A percentile compares a stretch with the other conserved stretches of the same genome.
Conservation (phyloP, 2,113 vertebrate species). For the Cacatua alba region DNA sequence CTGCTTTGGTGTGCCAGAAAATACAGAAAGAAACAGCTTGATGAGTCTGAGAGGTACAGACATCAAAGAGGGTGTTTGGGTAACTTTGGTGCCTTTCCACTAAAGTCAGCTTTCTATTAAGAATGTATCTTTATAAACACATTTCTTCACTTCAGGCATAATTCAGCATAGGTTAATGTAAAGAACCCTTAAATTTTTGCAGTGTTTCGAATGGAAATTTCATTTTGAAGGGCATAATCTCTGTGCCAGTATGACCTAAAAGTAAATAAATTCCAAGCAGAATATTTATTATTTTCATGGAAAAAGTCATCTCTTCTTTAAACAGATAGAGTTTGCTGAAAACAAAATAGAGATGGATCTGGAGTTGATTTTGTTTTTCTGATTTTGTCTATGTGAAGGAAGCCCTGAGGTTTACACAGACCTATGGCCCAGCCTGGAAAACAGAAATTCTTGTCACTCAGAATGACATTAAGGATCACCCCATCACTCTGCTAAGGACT, state of each 20-base stretch:
- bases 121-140: neutral
- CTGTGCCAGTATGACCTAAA: conserved; percentile 17
- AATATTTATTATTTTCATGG: conserved; percentile 49
- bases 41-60: neutral
- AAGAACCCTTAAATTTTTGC: conserved; percentile 9
- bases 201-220: conserved; percentile 42
- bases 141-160: neutral
- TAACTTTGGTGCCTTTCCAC: neutral
- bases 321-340: neutral
- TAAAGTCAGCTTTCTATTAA: neutral
- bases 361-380: conserved; percentile 17
- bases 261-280: conserved; percentile 50
- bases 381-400: conserved; percentile 26
- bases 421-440: conserved; percentile 6
- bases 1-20: conserved; percentile 13
- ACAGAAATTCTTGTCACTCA: conserved; percentile 41
- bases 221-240: conserved; percentile 18
- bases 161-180: conserved; percentile 11
- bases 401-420: conserved; percentile 48
- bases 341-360: conserved; percentile 20
- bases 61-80: neutral
- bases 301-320: neutral
- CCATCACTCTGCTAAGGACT: neutral
- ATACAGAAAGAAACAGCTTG: neutral
- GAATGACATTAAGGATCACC: neutral